Evolutionary conservation across 1,140 invertebrate species (phyloP), one percentile per base, ranked within the genome.

Genomic region (Leptinotarsa texana): DNA sequence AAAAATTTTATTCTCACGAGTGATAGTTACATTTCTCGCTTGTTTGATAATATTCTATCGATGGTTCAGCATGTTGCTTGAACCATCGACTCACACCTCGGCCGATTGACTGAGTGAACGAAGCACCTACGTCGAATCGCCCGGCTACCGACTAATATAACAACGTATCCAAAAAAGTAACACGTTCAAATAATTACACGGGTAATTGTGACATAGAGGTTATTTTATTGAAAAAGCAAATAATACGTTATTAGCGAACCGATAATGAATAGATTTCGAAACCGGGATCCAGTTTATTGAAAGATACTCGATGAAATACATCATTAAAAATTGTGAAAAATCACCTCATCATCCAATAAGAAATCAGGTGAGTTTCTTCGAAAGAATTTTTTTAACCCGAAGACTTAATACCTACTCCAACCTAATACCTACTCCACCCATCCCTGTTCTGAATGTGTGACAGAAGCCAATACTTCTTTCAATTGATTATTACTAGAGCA

Each of bases 241-340:
- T 13, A 65, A 27, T 33, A 65, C 21, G 8, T 65, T 33, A 65
- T 65, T 65, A 65, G 63, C 63, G 21, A 15, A 18, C 21, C 63
- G 27, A 22, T 65, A 65, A 65, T 65, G 15, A 65, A 15, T 21
- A 24, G 11, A 24, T 33, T 15, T 33, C 21, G 4, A 24, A 24
- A 24, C 13, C 63, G 13, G 13, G 21, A 22, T 24, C 13, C 63
- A 65, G 63, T 65, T 65, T 33, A 18, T 17, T 33, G 22, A 33
- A 24, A 24, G 21, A 65, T 65, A 1, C 63, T n/a, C 63, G 27
- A 65, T 15, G 17, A 15, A 65, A 33, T 65, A 15, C 63, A 24
- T 65, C 6, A 65, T 65, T 33, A 33, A 65, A 27, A 22, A 65
- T 65, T 65, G 63, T 65, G 63, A 65, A 65, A 65, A 65, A 18